These are phyloP conservation scores for Oscheius onirici DNA, from an alignment of 2,888 invertebrate genomes.

Conservation along the genomic window DNA sequence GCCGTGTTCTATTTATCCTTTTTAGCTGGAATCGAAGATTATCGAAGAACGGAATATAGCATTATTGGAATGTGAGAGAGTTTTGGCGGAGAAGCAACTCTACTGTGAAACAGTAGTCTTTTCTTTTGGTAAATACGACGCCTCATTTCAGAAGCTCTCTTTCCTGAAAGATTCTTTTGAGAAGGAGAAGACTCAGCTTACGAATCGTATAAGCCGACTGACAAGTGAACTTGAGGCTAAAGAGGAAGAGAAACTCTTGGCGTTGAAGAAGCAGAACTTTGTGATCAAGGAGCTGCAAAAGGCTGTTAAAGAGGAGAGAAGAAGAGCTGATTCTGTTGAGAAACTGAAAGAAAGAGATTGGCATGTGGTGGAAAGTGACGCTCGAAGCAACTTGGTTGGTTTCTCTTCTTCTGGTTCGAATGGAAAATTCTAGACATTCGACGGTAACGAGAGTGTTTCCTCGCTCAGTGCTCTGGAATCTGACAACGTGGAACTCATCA, in stretches of 20 bases:
- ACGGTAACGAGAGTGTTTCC: conserved; percentile 58
- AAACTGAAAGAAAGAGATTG: conserved; percentile 48
- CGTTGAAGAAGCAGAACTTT: conserved; percentile 50
- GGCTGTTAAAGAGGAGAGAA: conserved; percentile 50
- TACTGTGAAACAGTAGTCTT: not conserved
- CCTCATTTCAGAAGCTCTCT: not conserved
- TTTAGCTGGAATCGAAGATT: not conserved
- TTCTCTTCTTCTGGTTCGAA: not conserved
- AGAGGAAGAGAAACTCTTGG: conserved; percentile 30
- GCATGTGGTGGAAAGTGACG: conserved; percentile 48
- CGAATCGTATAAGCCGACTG: not conserved
- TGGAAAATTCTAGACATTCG: conserved; percentile 40
- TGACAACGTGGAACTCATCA: conserved; percentile 74
- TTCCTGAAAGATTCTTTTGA: not conserved
- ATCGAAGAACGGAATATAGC: not conserved
- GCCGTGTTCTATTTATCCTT: not conserved
- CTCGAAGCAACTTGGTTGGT: conserved; percentile 45
- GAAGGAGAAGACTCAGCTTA: not conserved
- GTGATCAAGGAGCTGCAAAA: conserved; percentile 54
- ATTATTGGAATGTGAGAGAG: not conserved
- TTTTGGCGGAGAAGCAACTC: not conserved
- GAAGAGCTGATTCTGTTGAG: conserved; percentile 50
- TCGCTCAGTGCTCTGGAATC: conserved; percentile 70
- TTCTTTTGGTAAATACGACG: not conserved
- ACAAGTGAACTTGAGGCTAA: not conserved